Evolutionary conservation across 2,113 vertebrate genomes (phyloP), one percentile per base, ranked within the genome.

Genomic region (Percina caprodes): DNA sequence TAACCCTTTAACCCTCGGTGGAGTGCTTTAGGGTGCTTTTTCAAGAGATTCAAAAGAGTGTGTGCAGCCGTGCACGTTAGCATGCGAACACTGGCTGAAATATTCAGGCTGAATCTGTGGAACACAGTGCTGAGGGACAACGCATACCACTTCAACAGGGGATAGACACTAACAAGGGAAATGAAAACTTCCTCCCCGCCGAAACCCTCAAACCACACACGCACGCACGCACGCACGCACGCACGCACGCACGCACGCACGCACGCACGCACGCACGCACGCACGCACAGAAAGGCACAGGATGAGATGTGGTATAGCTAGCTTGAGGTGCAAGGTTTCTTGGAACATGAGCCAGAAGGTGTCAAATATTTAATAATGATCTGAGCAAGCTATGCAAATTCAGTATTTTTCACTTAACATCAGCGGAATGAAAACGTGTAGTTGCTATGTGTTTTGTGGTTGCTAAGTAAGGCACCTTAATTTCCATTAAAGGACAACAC

Each of bases 271-370:
- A n/a, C n/a, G n/a, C n/a, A n/a, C n/a, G n/a, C n/a, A n/a, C n/a
- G n/a, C n/a, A n/a, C n/a, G n/a, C n/a, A 82, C 56, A 66, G 2
- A 72, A 48, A 78, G 13, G 62, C 39, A 42, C 39, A 71, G 84
- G 81, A 90, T 80, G 69, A 60, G 66, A 70, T 51, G 39, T 77
- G 60, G 51, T 73, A 90, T 54, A 39, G 42, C n/a, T 74, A n/a
- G n/a, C n/a, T n/a, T 60, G 59, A 69, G 46, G 84, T 77, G 75
- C 56, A 74, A 14, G 33, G 45, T n/a, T 48, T 73, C 72, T 56
- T 52, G 3, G 21, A 54, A 55, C 21, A 13, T n/a, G 26, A 35
- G 33, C 21, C 0, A 4, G 12, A 65, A 58, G 74, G 2, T 59
- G 33, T 56, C 7, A 3, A 65, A 46, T 66, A 18, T 51, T 70